Conservation (phyloP, 1,140 invertebrate genomes). For the Hirudo medicinalis region DNA sequence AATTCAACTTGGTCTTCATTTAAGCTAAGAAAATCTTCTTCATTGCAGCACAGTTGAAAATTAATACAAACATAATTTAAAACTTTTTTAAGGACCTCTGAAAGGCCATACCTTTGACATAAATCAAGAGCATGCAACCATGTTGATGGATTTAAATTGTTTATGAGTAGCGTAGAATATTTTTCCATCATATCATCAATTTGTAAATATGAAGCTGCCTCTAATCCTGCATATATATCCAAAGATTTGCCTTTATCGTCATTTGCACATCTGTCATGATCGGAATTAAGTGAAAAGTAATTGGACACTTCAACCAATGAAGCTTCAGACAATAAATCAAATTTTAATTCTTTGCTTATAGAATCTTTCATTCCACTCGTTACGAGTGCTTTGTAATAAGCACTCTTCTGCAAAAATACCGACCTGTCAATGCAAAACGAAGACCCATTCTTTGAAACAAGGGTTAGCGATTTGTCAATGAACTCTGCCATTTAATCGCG, state of each 20-base stretch:
- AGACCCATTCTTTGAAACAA: not conserved
- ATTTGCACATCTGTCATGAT: not conserved
- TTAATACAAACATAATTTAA: slow-evolving; percentile 13
- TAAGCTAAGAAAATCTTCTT: slow-evolving; percentile 10
- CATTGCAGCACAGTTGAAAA: not conserved
- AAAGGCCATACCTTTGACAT: not conserved
- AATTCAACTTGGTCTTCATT: not conserved
- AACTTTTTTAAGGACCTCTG: not conserved
- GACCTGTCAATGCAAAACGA: not conserved
- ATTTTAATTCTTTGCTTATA: not conserved
- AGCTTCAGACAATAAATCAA: not conserved
- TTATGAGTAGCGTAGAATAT: not conserved
- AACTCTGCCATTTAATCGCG: too few species aligned
- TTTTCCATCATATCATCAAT: slow-evolving; percentile 9
- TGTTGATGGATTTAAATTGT: not conserved
- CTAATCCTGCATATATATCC: not conserved
- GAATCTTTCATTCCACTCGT: slow-evolving; percentile 16
- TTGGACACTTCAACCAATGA: not conserved
- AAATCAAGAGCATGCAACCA: slow-evolving; percentile 10
- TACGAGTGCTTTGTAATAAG: slow-evolving; percentile 13
- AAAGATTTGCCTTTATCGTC: not conserved
- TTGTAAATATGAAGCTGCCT: slow-evolving; percentile 11
- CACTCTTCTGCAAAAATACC: not conserved
- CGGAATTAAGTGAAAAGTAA: not conserved
- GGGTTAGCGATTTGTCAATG: not conserved